Evolutionary conservation across 2,113 vertebrate species (phyloP), one percentile per base, ranked within the genome.

Genomic region (Cheilinus undulatus): DNA sequence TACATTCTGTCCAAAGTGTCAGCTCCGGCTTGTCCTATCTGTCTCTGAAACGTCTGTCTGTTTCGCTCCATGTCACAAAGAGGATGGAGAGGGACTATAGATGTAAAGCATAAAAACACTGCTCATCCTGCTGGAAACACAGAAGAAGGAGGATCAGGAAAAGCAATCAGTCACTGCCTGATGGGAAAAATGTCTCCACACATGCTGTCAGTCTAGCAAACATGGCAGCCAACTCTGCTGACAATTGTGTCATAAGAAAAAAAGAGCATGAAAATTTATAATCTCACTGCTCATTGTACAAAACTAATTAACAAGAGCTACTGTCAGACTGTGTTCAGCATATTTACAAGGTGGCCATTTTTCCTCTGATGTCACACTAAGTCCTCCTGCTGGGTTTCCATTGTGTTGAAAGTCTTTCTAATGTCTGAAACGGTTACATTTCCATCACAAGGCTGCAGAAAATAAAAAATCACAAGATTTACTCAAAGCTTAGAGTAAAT

Each of bases 1-100:
- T 69, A 64, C 73, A 68, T 66, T 80, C 78, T 80, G 86, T 85
- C 73, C 15, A 30, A 80, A 83, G 70, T 85, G 89, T 89, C 88
- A 74, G 71, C 24, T 59, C 79, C 67, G 6, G 13, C 80, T 69
- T 70, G 23, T 19, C 60, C 38, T 58, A 69, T 68, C 69, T 8
- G 67, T 87, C 80, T 82, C 52, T 49, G 56, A 63, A 50, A 60
- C 67, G 74, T 82, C 70, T 70, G n/a, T 53, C 80, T 36, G 75
- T 73, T 57, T 74, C 57, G 32, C 63, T 75, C 66, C 24, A 22
- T 22, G 69, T 54, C 63, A 42, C 77, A 78, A 40, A 65, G 77
- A 62, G 46, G 17, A n/a, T 49, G 20, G 24, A 67, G 72, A 40
- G 43, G 27, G 69, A 61, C 73, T 53, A 43, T 28, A 43, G 85